Evolutionary conservation across 2,113 vertebrate species (phyloP).

Genomic region (Martes martes): DNA sequence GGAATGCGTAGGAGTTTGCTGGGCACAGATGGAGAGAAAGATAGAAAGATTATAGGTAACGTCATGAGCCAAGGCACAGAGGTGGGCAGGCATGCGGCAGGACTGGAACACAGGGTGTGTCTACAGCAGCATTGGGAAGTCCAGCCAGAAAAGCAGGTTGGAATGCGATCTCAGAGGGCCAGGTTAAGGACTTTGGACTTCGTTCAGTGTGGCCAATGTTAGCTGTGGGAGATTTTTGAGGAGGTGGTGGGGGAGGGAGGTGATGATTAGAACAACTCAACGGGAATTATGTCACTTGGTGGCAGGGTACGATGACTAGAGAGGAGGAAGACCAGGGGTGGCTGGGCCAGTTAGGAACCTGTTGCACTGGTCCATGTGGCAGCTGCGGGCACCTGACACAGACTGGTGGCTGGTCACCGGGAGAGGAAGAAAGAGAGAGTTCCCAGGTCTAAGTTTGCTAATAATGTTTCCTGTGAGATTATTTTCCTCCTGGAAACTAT

Average conservation of each 20-base stretch:
- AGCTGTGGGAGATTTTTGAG: neutral
- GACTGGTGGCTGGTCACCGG: neutral
- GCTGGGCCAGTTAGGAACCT: neutral
- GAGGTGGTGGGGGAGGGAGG: neutral
- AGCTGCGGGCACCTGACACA: neutral
- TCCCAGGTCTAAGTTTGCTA: neutral
- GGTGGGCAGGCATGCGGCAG: neutral
- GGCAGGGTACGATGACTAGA: neutral
- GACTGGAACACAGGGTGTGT: neutral
- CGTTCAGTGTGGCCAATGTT: neutral
- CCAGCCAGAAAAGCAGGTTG: slow-evolving; percentile 23
- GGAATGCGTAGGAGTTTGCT: slow-evolving; percentile 13
- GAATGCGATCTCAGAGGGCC: neutral
- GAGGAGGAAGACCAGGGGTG: neutral
- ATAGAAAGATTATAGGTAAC: neutral
- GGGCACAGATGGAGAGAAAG: neutral
- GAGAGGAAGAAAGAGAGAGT: neutral
- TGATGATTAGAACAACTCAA: slow-evolving; percentile 16
- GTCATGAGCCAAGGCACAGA: neutral
- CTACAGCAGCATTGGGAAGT: neutral
- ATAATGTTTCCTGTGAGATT: neutral
- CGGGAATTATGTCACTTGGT: neutral
- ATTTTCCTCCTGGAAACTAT: slow-evolving; percentile 30
- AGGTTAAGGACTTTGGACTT: neutral
- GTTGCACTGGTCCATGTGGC: neutral